Percentiles rank a stretch among this genome's conserved stretches.
Conservation (phyloP, 1,140 invertebrate genomes). For the Penaeus vannamei region DNA sequence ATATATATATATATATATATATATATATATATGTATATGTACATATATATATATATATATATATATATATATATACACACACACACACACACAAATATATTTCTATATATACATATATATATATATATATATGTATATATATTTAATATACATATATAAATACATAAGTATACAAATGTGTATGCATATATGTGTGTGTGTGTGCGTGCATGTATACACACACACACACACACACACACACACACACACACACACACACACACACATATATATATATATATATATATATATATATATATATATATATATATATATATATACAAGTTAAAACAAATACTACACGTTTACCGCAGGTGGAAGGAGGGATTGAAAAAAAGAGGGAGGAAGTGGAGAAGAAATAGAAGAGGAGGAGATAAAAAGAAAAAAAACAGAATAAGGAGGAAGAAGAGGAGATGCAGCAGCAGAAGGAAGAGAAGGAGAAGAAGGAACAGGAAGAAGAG, state of each 20-base stretch:
- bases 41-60: conserved; percentile 4
- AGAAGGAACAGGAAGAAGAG: background rate
- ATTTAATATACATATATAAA: background rate
- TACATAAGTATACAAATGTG: no score
- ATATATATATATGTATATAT: conserved; percentile 37
- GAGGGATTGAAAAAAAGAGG: background rate
- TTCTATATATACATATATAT: conserved; percentile 3
- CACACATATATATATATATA: no score
- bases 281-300: no score
- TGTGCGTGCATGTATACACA: background rate
- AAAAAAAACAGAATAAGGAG: background rate
- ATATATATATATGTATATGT: conserved; percentile 16
- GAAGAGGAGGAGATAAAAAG: background rate
- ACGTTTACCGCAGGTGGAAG: no score
- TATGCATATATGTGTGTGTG: no score
- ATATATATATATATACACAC: background rate
- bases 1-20: conserved; percentile 25
- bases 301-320: no score
- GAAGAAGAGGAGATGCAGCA: background rate
- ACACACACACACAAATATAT: background rate
- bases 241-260: no score
- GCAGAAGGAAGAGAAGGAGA: background rate
- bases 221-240: no score
- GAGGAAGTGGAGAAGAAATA: background rate
- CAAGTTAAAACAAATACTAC: no score